A percentile compares a stretch with the other conserved stretches of the same genome.
Evolutionary conservation across 2,888 invertebrate species (phyloP).

Genomic region (Callyntrura sp.): DNA sequence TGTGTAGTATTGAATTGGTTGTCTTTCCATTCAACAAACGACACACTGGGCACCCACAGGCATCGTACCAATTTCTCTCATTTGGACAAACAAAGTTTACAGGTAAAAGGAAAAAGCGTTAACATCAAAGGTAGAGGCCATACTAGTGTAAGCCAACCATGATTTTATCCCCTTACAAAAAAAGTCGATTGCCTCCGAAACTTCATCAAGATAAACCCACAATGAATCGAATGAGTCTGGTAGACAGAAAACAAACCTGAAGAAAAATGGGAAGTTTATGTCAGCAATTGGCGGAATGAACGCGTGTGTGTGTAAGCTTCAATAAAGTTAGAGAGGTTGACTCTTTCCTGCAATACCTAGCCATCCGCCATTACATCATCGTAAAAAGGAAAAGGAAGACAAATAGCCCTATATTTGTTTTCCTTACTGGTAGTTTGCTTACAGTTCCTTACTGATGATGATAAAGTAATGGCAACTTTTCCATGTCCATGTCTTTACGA

Average conservation of each 20-base stretch:
- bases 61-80: no score
- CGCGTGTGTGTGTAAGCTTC: neutral
- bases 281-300: no score
- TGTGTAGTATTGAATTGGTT: no score
- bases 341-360: neutral
- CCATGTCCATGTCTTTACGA: no score
- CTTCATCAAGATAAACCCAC: neutral
- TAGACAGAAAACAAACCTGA: neutral
- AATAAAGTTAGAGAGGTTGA: no score
- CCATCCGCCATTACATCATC: neutral
- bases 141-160: no score
- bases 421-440: neutral
- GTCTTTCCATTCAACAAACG: no score
- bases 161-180: no score
- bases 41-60: no score
- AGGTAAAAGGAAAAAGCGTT: no score
- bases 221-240: neutral
- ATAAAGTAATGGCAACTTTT: neutral
- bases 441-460: neutral
- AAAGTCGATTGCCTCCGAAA: conserved; percentile 12
- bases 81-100: no score
- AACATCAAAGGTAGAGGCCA: no score
- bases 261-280: neutral
- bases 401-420: neutral
- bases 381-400: neutral